Base-by-base conservation (phyloP, 2,797 vertebrate species). In the Distichodus sexfasciatus region DNA sequence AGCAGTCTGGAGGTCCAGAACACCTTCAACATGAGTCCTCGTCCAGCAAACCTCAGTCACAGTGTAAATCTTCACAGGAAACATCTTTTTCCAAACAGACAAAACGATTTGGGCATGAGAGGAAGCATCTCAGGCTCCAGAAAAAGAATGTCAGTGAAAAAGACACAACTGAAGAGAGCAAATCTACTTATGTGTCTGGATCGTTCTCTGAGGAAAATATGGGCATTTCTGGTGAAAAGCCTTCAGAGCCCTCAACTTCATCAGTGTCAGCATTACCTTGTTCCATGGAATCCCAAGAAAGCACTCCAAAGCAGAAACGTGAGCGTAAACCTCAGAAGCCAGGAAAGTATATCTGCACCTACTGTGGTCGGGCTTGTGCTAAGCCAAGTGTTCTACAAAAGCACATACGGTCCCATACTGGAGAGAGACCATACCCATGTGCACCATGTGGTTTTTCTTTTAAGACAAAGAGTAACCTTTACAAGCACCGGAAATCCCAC, bases 371-470 rank as follows among this genome's bases (percentile, higher is more conserved):
- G 36, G 94, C 96, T 41, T 98, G 96, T 11, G 95, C 95, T 7
- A 98, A 98, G 86, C 96, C 97, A 19, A 99, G 96, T 23, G 97
- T 99, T 81, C 93, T 98, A 41, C 97, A 99, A 82, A 99, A 99
- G 74, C 97, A 98, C 48, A 97, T 98, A 79, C 92, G 97, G 61
- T 99, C 96, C 0, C 97, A 98, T 86, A 98, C 96, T 0, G 97
- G 96, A 0, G 95, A 98, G 87, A 91, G 97, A 65, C 97, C 96
- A 3, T 98, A 98, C 79, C 96, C 95, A 21, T 98, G 96, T 19
- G 90, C 90, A 62, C 96, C 94, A 4, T 98, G 96, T 6, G 95
- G 96, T 71, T 98, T 98, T 86, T 98, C 96, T 66, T 98, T 98
- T 82, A 98, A 98, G 86, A 98, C 96, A 24, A 98, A 99, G 89